Conservation (phyloP, 2,797 vertebrate genomes). For the Philypnodon macrostomus region DNA sequence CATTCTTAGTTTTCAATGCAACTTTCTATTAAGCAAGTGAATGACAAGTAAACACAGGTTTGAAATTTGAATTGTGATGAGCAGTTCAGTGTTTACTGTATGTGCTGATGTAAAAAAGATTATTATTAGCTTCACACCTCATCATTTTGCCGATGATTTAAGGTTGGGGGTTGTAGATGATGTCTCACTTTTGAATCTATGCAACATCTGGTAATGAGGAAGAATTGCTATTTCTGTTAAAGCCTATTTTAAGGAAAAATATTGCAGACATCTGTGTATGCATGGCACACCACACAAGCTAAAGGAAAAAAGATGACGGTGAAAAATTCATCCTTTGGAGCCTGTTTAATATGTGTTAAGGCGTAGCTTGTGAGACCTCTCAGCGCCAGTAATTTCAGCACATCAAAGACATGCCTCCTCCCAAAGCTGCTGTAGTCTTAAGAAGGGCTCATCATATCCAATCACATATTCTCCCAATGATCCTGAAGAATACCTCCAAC, state of each 20-base stretch:
- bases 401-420: slow-evolving; percentile 74
- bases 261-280: slow-evolving; percentile 38
- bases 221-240: slow-evolving; percentile 55
- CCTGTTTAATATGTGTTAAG: slow-evolving; percentile 72
- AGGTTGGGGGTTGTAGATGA: slow-evolving; percentile 61
- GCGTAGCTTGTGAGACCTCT: slow-evolving; percentile 64
- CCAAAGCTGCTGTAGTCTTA: slow-evolving; percentile 63
- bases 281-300: slow-evolving; percentile 25
- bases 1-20: slow-evolving; percentile 49
- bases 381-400: slow-evolving; percentile 68
- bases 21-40: slow-evolving; percentile 52
- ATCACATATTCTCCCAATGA: slow-evolving; percentile 63
- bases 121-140: slow-evolving; percentile 73
- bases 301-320: slow-evolving; percentile 46
- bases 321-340: slow-evolving; percentile 61
- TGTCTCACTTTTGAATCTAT: slow-evolving; percentile 58
- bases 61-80: too few relatives aligned
- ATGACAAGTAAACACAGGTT: slow-evolving; percentile 47
- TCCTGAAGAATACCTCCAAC: slow-evolving; percentile 59
- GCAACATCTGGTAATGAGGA: slow-evolving; percentile 63
- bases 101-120: slow-evolving; percentile 68
- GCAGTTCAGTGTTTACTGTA: slow-evolving; percentile 68
- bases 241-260: slow-evolving; percentile 51
- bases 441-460: slow-evolving; percentile 70
- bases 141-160: slow-evolving; percentile 46